Conservation (phyloP, 1,140 invertebrate genomes). For the Marisa cornuarietis region DNA sequence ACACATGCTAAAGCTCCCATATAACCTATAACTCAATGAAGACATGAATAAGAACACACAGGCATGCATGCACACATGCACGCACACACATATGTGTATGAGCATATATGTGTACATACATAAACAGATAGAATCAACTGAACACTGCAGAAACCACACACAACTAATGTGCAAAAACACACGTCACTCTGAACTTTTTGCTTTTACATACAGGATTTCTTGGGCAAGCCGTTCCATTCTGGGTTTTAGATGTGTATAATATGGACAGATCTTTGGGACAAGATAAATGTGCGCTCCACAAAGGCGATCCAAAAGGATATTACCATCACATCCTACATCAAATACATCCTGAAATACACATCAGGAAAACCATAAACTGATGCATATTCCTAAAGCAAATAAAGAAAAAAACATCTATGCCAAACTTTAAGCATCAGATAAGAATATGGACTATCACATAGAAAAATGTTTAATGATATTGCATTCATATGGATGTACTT, state of each 20-base stretch:
- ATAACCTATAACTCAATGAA: no score
- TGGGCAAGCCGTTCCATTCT: slow-evolving; percentile 52
- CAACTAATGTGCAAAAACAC: neutral
- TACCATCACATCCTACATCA: slow-evolving; percentile 49
- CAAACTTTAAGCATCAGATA: no score
- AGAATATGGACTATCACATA: no score
- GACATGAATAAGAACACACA: no score
- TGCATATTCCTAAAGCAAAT: neutral
- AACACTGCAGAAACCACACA: neutral
- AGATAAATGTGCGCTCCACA: slow-evolving; percentile 54
- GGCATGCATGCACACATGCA: no score
- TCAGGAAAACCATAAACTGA: no score
- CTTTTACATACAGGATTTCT: slow-evolving; percentile 39
- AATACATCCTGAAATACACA: slow-evolving; percentile 33
- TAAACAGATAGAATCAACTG: neutral
- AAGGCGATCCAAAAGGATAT: slow-evolving; percentile 55
- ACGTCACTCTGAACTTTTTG: neutral
- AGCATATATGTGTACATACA: neutral
- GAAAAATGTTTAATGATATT: no score
- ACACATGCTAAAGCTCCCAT: no score
- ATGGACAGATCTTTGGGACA: slow-evolving; percentile 43
- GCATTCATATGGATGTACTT: no score
- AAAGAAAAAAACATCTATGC: neutral
- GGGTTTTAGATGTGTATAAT: slow-evolving; percentile 43
- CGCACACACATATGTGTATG: no score